Percentiles rank a stretch among this genome's conserved stretches.
Evolutionary conservation across 2,797 vertebrate genomes (phyloP).

Genomic region (Choloepus didactylus): DNA sequence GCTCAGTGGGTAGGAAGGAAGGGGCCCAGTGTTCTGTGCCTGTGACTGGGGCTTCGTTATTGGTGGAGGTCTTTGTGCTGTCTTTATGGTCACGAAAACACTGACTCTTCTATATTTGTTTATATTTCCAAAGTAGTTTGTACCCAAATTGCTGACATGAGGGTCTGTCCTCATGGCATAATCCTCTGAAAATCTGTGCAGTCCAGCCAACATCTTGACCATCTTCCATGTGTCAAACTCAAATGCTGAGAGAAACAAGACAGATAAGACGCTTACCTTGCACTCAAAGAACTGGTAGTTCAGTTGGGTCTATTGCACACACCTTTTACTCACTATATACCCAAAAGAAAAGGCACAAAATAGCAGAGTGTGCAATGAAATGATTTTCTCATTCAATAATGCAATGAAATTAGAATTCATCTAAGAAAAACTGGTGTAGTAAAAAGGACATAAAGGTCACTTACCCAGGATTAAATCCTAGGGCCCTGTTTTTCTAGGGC

Average conservation of each 20-base stretch:
- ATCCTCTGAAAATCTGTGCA: neutral
- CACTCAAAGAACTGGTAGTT: neutral
- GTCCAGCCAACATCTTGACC: neutral
- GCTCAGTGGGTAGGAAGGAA: neutral
- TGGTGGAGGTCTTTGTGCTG: neutral
- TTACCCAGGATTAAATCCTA: neutral
- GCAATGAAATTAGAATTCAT: neutral
- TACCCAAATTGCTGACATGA: neutral
- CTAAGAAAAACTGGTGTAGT: neutral
- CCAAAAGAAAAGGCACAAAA: neutral
- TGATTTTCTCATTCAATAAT: conserved; percentile 48
- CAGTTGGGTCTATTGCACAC: neutral
- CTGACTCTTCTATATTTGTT: neutral
- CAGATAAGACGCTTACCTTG: neutral
- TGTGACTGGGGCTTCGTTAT: neutral
- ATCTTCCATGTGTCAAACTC: neutral
- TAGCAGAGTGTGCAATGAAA: neutral
- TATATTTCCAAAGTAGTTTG: conserved; percentile 3
- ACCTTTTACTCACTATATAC: neutral
- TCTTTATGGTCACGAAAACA: neutral
- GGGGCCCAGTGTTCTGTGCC: neutral
- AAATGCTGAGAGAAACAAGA: neutral
- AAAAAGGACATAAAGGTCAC: neutral
- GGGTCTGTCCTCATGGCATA: neutral
- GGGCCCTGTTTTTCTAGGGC: neutral